These are phyloP conservation scores for Aphelinus certus DNA, from an alignment of 1,140 invertebrate species.

Conservation along the genomic window DNA sequence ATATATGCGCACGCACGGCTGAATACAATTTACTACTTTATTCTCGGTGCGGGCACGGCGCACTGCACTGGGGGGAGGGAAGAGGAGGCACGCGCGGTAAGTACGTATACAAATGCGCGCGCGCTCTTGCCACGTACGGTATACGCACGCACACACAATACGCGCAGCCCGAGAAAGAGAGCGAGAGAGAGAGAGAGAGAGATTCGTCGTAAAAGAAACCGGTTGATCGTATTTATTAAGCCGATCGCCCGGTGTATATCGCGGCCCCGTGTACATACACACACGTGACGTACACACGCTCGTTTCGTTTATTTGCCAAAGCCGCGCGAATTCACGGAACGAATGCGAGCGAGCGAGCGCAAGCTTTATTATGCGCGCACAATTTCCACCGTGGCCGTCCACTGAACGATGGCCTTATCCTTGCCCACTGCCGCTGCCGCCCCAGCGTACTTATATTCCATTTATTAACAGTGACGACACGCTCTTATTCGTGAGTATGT, in stretches of 20 bases:
- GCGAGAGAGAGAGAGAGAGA: too few relatives aligned
- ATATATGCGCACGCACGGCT: neutral
- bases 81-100: neutral
- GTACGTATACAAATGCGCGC: slow-evolving; percentile 16
- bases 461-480: too few relatives aligned
- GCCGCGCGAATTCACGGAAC: slow-evolving; percentile 1
- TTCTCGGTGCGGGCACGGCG: neutral
- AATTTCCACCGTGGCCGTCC: too few relatives aligned
- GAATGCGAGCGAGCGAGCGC: neutral
- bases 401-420: too few relatives aligned
- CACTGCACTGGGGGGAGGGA: neutral
- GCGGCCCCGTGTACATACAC: neutral
- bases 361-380: slow-evolving; percentile 7
- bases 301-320: neutral
- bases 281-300: too few relatives aligned
- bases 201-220: slow-evolving; percentile 24
- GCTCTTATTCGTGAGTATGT: too few relatives aligned
- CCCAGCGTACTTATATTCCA: too few relatives aligned
- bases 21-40: slow-evolving; percentile 29
- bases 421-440: too few relatives aligned
- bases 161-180: too few relatives aligned
- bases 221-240: slow-evolving; percentile 29
- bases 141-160: too few relatives aligned
- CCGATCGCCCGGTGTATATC: neutral
- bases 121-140: too few relatives aligned